Evolutionary conservation across 2,113 vertebrate species (phyloP).

Genomic region (Melospiza georgiana): DNA sequence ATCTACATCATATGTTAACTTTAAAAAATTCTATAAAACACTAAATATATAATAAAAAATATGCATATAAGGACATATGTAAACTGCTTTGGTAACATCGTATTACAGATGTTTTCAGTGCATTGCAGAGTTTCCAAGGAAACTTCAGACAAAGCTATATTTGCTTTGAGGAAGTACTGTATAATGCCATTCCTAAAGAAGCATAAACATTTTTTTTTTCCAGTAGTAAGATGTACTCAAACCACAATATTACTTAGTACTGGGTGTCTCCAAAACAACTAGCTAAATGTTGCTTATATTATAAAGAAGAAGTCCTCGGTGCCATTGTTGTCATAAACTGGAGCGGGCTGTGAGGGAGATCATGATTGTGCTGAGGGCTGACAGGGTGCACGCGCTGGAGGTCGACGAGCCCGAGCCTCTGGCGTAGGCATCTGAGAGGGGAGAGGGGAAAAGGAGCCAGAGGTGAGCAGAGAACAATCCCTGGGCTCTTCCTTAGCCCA

Average conservation of each 20-base stretch:
- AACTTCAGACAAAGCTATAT: constrained; percentile 79
- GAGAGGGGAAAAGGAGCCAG: not conserved
- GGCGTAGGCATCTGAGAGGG: constrained; percentile 85
- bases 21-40: constrained; percentile 94
- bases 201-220: constrained; percentile 71
- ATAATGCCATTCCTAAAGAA: constrained; percentile 86
- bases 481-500: accelerated
- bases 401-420: constrained; percentile 85
- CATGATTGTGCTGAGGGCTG: constrained; percentile 95
- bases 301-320: constrained; percentile 76
- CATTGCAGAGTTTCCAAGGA: constrained; percentile 82
- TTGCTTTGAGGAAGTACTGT: constrained; percentile 79
- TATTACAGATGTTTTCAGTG: constrained; percentile 92
- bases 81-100: constrained; percentile 99
- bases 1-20: constrained; percentile 84
- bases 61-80: constrained; percentile 98
- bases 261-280: constrained; percentile 79
- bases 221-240: constrained; percentile 81
- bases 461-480: not conserved
- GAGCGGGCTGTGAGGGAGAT: constrained; percentile 97
- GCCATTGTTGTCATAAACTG: constrained; percentile 90
- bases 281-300: constrained; percentile 86
- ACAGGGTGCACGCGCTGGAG: constrained; percentile 91
- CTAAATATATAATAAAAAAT: constrained; percentile 98
- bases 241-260: constrained; percentile 81